Conservation (phyloP, 2,888 invertebrate genomes). For the Coenonympha glycerion region DNA sequence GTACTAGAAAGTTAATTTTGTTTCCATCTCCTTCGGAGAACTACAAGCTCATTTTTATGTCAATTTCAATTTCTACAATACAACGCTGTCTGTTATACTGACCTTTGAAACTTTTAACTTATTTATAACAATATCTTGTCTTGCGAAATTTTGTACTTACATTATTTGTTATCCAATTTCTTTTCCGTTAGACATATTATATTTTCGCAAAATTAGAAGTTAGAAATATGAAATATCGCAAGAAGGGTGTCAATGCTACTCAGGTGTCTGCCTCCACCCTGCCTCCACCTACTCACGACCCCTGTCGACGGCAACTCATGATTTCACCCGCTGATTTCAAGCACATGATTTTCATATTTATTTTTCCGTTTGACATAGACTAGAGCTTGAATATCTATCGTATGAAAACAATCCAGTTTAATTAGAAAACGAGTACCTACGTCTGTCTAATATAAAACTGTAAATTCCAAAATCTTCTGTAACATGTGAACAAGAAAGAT, state of each 20-base stretch:
- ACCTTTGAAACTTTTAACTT: conserved; percentile 11
- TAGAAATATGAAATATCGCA: conserved; percentile 28
- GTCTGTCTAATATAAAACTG: too few species aligned
- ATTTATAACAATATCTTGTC: conserved; percentile 11
- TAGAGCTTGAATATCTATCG: too few species aligned
- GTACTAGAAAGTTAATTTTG: conserved; percentile 18
- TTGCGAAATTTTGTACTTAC: conserved; percentile 2
- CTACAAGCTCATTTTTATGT: conserved; percentile 17
- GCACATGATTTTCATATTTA: conserved; percentile 23
- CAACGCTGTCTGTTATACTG: conserved; percentile 2
- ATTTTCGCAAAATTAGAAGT: conserved; percentile 19
- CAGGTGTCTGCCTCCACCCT: conserved; percentile 27
- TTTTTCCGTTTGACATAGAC: conserved; percentile 10
- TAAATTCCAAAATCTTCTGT: not conserved
- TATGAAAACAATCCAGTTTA: too few species aligned
- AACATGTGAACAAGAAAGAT: not conserved
- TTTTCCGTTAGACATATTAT: conserved; percentile 8
- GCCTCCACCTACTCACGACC: conserved; percentile 27
- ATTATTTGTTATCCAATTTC: conserved; percentile 9
- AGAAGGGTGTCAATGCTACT: conserved; percentile 29
- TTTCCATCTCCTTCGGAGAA: conserved; percentile 15
- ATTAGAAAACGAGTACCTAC: too few species aligned
- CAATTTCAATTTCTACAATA: conserved; percentile 15
- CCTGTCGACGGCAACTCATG: conserved; percentile 27
- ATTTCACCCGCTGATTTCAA: conserved; percentile 29